Percentiles rank a stretch among this genome's conserved stretches.
These are phyloP conservation scores for Drosophila albomicans DNA, from an alignment of 1,140 invertebrate species.

Conservation along the genomic window DNA sequence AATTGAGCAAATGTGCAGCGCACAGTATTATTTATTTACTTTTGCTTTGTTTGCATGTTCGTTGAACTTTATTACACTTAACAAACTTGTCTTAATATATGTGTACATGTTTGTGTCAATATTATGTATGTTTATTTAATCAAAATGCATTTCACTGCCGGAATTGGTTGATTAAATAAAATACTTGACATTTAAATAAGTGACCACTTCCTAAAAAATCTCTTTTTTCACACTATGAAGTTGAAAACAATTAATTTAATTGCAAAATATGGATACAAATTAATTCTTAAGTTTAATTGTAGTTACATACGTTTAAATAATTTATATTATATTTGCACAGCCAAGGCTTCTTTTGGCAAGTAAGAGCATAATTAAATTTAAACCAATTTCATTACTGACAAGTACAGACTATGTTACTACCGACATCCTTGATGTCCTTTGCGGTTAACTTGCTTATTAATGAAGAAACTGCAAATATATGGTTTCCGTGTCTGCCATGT, in stretches of 20 bases:
- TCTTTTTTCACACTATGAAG: slow-evolving; percentile 24
- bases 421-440: slow-evolving; percentile 9
- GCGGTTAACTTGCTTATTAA: slow-evolving; percentile 48
- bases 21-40: slow-evolving; percentile 31
- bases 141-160: slow-evolving; percentile 12
- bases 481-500: not conserved
- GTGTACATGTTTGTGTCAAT: not conserved
- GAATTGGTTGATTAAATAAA: slow-evolving; percentile 19
- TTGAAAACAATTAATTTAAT: too few species aligned
- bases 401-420: slow-evolving; percentile 37
- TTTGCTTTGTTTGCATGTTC: slow-evolving; percentile 16
- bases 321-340: slow-evolving; percentile 55
- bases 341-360: slow-evolving; percentile 53
- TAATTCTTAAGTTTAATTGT: too few species aligned
- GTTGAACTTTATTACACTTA: slow-evolving; percentile 11
- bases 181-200: slow-evolving; percentile 17
- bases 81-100: not conserved
- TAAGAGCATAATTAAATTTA: slow-evolving; percentile 70
- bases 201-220: not conserved
- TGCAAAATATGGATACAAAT: too few species aligned
- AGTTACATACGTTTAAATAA: too few species aligned
- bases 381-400: slow-evolving; percentile 75
- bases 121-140: not conserved
- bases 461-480: slow-evolving; percentile 40
- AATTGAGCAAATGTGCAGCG: slow-evolving; percentile 47